A percentile compares a stretch with the other conserved stretches of the same genome.
phyloP scores from a whole-genome alignment of 2,888 invertebrate genomes.

The Volucella inflata region DNA sequence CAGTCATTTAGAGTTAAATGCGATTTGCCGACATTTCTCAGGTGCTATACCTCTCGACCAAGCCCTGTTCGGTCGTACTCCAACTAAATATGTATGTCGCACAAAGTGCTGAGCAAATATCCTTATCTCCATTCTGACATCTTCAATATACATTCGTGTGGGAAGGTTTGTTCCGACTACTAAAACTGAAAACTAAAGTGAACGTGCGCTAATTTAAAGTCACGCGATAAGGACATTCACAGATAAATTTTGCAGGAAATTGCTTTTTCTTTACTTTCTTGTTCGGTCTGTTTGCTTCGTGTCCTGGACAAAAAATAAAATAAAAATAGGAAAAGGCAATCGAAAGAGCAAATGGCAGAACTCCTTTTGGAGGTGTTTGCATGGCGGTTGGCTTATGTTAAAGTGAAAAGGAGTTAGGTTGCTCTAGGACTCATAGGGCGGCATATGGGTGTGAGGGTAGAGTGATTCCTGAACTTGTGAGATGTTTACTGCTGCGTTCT shows the following conservation, averaged over 20 bases:
- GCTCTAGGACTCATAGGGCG: constrained; percentile 26
- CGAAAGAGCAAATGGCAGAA: not conserved
- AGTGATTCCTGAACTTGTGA: not conserved
- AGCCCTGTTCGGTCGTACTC: not conserved
- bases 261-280: constrained; percentile 31
- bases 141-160: constrained; percentile 8
- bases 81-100: not conserved
- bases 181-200: constrained; percentile 50
- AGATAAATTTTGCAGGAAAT: constrained; percentile 66
- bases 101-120: constrained; percentile 32
- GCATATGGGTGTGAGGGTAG: constrained; percentile 15
- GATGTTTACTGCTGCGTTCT: constrained; percentile 43
- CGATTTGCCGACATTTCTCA: constrained; percentile 38
- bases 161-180: constrained; percentile 9
- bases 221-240: constrained; percentile 73
- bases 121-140: constrained; percentile 58
- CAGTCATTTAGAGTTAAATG: constrained; percentile 41
- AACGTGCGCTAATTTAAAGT: constrained; percentile 72
- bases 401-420: constrained; percentile 18
- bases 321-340: not conserved
- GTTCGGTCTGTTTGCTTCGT: constrained; percentile 6
- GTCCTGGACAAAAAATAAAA: not conserved
- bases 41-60: constrained; percentile 50
- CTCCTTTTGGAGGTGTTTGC: constrained; percentile 26
- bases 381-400: constrained; percentile 38